Evolutionary conservation across 2,797 vertebrate genomes (phyloP).

Genomic region (Huso huso): DNA sequence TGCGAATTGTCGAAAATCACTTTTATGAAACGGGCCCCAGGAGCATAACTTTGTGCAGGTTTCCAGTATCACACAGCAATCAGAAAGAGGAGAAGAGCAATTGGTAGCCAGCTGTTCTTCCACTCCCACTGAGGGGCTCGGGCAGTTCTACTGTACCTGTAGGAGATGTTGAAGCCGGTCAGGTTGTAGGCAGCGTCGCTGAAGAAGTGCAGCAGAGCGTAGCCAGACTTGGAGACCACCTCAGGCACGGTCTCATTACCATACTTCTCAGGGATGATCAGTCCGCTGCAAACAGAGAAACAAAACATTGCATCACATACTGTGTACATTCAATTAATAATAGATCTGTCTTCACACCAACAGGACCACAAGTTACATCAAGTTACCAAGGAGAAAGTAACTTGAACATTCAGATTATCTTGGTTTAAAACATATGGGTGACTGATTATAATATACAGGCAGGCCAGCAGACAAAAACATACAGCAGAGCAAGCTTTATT

Average conservation of each 20-base stretch:
- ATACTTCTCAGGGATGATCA: conserved; percentile 66
- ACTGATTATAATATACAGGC: too few species aligned
- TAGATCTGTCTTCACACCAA: conserved; percentile 4
- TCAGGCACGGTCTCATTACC: conserved; percentile 62
- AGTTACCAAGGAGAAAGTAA: too few species aligned
- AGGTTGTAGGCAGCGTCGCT: conserved; percentile 71
- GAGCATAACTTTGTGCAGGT: too few species aligned
- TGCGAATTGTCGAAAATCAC: too few species aligned
- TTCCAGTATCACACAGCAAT: too few species aligned
- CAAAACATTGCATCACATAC: not conserved
- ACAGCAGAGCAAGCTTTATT: too few species aligned
- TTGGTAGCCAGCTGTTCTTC: conserved; percentile 30
- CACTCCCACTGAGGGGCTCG: not conserved
- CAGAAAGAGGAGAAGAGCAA: not conserved
- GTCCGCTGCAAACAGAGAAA: conserved; percentile 47
- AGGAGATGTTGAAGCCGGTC: conserved; percentile 72
- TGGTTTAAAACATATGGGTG: too few species aligned
- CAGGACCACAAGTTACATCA: not conserved
- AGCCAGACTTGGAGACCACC: conserved; percentile 60
- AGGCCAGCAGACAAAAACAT: too few species aligned
- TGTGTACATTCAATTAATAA: not conserved
- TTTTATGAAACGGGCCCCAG: too few species aligned
- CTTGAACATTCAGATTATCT: too few species aligned
- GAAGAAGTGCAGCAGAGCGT: conserved; percentile 66
- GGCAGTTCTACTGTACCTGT: conserved; percentile 41